Base-by-base conservation (phyloP, 2,797 vertebrate genomes). In the Miichthys miiuy region DNA sequence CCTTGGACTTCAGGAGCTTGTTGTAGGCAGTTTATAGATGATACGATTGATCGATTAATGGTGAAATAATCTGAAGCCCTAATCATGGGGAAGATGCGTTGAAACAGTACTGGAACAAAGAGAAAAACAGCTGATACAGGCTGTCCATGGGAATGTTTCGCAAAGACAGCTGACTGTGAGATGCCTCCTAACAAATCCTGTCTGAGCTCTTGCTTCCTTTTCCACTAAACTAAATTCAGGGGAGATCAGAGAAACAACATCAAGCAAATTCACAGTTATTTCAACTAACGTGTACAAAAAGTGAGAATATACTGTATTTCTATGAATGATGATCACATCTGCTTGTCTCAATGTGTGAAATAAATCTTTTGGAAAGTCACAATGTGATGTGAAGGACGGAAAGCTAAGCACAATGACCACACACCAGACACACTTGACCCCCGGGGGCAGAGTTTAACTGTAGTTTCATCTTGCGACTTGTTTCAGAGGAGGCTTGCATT, bases 401-500 rank as follows among this genome's bases (percentile, higher is more conserved):
- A 47, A 46, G 46, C 44, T 6, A 30, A 54, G 2, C 46, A 13
- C 61, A 8, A 2, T 72, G 76, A 86, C 80, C 77, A 77, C 65
- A 75, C 38, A 63, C n/a, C 11, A 62, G 76, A 72, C 85, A 89
- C 80, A 84, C 81, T 88, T 89, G 88, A 90, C 88, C 91, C 79
- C 58, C 1, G 30, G 44, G 34, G 58, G 44, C 71, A 78, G 81
- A 88, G 92, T 87, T 93, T 77, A 94, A 73, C 67, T 79, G 68
- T 62, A 51, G 92, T 88, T 38, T 87, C 80, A 83, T 71, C 55
- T 50, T 60, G 48, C 18, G 65, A 75, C 72, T 87, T 64, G 78
- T 77, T 82, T 87, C 72, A 70, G 65, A 48, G 75, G 74, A 58
- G 75, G 55, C 63, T 79, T 94, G 82, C 89, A 95, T 94, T 93